Evolutionary conservation across 2,888 invertebrate species (phyloP), one percentile per base, ranked within the genome.

Genomic region (Amphiduros pacificus): DNA sequence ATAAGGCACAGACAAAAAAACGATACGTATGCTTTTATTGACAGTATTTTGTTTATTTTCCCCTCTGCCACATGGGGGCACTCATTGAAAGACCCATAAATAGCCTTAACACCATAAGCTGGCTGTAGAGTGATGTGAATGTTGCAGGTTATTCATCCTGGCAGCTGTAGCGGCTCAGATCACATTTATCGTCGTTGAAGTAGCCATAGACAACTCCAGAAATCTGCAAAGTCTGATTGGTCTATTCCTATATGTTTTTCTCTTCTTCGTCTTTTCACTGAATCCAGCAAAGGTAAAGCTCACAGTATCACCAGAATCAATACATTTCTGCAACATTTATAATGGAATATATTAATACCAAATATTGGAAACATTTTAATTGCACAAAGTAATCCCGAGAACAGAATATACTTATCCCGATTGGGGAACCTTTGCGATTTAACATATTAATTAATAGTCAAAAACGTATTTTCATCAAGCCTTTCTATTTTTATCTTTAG

Each of bases 401-500:
- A n/a, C n/a, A n/a, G n/a, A n/a, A n/a, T n/a, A n/a, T n/a, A n/a
- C n/a, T n/a, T n/a, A n/a, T n/a, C n/a, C n/a, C n/a, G n/a, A n/a
- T n/a, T n/a, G n/a, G n/a, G n/a, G n/a, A n/a, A n/a, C n/a, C n/a
- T n/a, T n/a, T n/a, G n/a, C n/a, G n/a, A n/a, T n/a, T n/a, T n/a
- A n/a, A n/a, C n/a, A n/a, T n/a, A n/a, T n/a, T n/a, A n/a, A n/a
- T 36, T 14, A 36, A 36, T 36, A 36, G 36, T 36, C 11, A 14
- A 36, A 36, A 36, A 9, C 36, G 9, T 36, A 14, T 9, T 36
- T 14, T 14, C 17, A 36, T 14, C 17, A 14, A 36, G 9, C 9
- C 17, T 17, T 36, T 49, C 9, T 49, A 14, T 20, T 9, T 51
- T 56, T 4, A 36, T 28, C 26, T 50, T 11, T 55, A 71, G 71